Evolutionary conservation across 2,797 vertebrate species (phyloP).

Genomic region (Microctenopoma stevenorrisi): DNA sequence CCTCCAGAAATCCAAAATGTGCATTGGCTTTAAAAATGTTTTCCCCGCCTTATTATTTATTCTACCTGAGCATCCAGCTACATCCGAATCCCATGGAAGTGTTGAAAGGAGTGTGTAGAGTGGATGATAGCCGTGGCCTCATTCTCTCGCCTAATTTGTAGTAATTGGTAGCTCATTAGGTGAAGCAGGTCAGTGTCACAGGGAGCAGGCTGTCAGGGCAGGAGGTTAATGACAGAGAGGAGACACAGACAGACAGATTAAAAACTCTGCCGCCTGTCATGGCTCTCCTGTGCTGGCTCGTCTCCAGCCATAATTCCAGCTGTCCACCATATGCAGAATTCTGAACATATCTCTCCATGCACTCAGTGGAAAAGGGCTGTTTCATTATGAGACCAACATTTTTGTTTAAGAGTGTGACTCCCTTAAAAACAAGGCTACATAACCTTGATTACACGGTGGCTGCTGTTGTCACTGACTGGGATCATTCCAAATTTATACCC

Average conservation of each 20-base stretch:
- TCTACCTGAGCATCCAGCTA: constrained; percentile 58
- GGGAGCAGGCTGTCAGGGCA: constrained; percentile 81
- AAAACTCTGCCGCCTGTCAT: constrained; percentile 68
- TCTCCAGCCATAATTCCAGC: constrained; percentile 64
- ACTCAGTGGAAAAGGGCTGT: constrained; percentile 22
- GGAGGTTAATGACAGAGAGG: constrained; percentile 83
- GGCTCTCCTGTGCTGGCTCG: constrained; percentile 49
- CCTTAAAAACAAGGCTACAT: background rate
- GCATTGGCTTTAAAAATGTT: constrained; percentile 22
- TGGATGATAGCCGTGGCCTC: constrained; percentile 75
- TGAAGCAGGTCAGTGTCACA: constrained; percentile 81
- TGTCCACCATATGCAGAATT: constrained; percentile 56
- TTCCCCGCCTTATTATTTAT: constrained; percentile 58
- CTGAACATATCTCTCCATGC: constrained; percentile 31
- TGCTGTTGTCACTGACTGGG: background rate
- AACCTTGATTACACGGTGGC: background rate
- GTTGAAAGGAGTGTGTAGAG: constrained; percentile 67
- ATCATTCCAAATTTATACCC: background rate
- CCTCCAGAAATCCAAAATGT: constrained; percentile 62
- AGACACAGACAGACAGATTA: constrained; percentile 79
- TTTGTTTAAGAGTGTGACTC: too few relatives aligned
- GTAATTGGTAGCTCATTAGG: constrained; percentile 87
- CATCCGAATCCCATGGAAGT: constrained; percentile 66
- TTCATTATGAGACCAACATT: constrained; percentile 14
- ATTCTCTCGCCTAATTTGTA: constrained; percentile 83